Conservation (phyloP, 2,113 vertebrate species). For the Taurulus bubalis region DNA sequence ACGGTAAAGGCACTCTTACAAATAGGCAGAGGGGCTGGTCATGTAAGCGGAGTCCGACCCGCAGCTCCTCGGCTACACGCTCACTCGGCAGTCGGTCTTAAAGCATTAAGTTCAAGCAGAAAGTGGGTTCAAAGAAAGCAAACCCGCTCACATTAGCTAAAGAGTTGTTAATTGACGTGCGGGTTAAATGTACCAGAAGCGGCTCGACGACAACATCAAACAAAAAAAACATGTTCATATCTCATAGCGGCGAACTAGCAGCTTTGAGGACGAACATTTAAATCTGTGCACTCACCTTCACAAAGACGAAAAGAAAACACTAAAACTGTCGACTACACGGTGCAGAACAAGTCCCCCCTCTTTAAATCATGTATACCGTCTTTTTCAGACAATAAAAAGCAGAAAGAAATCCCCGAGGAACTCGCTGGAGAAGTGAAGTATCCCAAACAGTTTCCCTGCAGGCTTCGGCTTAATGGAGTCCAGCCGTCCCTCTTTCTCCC, state of each 20-base stretch:
- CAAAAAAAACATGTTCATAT: slow-evolving; percentile 20
- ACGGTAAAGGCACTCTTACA: slow-evolving; percentile 73
- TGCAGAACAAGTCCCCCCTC: slow-evolving; percentile 34
- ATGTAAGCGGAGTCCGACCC: slow-evolving; percentile 69
- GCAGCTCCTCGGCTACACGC: slow-evolving; percentile 42
- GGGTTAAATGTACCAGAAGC: neutral
- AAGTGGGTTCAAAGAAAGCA: neutral
- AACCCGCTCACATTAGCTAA: neutral
- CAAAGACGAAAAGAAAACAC: slow-evolving; percentile 66
- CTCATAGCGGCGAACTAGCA: slow-evolving; percentile 40
- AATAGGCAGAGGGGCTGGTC: slow-evolving; percentile 59
- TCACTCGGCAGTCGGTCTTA: neutral
- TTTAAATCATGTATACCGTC: slow-evolving; percentile 67
- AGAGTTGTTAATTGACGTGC: neutral
- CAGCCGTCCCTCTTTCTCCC: slow-evolving; percentile 72
- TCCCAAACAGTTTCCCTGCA: slow-evolving; percentile 80
- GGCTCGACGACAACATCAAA: neutral
- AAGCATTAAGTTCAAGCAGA: neutral
- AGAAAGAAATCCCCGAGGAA: slow-evolving; percentile 66
- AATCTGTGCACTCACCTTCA: slow-evolving; percentile 82
- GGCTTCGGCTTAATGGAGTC: slow-evolving; percentile 85
- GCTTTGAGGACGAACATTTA: slow-evolving; percentile 52
- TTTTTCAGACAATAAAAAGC: slow-evolving; percentile 12
- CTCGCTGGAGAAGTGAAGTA: slow-evolving; percentile 77
- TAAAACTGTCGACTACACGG: slow-evolving; percentile 64